A percentile compares a stretch with the other conserved stretches of the same genome.
phyloP scores from a whole-genome alignment of 2,113 vertebrate species.

The Psophia crepitans region DNA sequence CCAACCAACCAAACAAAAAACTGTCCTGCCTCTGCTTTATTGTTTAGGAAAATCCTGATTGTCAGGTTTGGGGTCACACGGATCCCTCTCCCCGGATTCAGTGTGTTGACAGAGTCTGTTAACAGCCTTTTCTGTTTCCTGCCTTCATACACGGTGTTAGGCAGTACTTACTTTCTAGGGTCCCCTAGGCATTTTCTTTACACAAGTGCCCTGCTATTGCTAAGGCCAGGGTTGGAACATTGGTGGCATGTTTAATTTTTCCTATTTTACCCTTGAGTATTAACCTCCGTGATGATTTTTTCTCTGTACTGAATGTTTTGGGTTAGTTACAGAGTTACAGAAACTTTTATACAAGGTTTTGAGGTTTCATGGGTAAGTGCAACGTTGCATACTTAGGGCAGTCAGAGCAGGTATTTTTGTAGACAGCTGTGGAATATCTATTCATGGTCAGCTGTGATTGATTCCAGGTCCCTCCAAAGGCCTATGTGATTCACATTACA shows the following conservation, averaged over 20 bases:
- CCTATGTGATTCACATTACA: neutral
- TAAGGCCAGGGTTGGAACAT: neutral
- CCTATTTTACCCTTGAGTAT: neutral
- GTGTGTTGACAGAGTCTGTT: neutral
- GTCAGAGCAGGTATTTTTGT: neutral
- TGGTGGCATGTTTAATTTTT: neutral
- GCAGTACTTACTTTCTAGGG: neutral
- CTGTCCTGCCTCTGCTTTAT: neutral
- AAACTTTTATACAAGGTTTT: neutral
- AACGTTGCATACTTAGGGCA: neutral
- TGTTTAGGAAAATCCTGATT: neutral
- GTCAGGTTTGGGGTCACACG: neutral
- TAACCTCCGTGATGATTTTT: neutral
- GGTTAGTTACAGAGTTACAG: neutral
- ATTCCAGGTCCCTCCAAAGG: neutral
- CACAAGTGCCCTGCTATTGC: neutral
- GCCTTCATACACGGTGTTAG: neutral
- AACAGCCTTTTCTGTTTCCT: neutral
- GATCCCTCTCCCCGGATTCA: neutral
- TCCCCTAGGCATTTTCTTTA: neutral
- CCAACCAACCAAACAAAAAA: too few species aligned
- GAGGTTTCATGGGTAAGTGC: neutral
- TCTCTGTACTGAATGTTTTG: neutral
- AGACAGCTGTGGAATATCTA: neutral
- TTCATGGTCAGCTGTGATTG: neutral